Evolutionary conservation across 2,888 invertebrate species (phyloP).

Genomic region (Antheraea yamamai): DNA sequence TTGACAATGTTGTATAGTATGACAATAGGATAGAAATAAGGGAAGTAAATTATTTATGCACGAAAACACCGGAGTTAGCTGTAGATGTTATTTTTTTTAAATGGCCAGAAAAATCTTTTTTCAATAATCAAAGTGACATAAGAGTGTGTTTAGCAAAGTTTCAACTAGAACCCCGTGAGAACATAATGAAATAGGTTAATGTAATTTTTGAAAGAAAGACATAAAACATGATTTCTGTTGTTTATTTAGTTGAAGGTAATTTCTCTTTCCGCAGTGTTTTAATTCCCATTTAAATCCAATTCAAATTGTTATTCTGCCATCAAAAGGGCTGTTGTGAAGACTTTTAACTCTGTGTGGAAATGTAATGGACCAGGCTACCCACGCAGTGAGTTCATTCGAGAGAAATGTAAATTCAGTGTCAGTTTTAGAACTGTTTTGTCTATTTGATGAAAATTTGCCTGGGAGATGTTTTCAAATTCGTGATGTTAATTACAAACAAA

Average conservation of each 20-base stretch:
- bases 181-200: background rate
- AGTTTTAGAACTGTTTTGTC: conserved; percentile 28
- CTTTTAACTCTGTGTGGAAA: conserved; percentile 4
- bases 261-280: background rate
- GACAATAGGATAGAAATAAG: background rate
- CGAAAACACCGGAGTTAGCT: background rate
- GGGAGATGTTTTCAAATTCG: background rate
- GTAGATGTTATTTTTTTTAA: too few species aligned
- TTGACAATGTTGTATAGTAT: too few species aligned
- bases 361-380: conserved; percentile 19
- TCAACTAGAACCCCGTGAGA: conserved; percentile 19
- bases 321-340: conserved; percentile 27
- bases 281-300: background rate
- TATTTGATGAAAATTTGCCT: conserved; percentile 22
- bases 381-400: conserved; percentile 24
- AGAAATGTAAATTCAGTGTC: conserved; percentile 36
- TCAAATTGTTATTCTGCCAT: conserved; percentile 35
- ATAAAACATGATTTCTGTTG: background rate
- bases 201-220: too few species aligned
- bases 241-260: background rate
- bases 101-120: too few species aligned
- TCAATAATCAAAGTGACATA: conserved; percentile 12
- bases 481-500: background rate
- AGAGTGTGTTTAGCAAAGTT: too few species aligned
- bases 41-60: background rate